These are phyloP conservation scores for Lycophotia porphyrea DNA, from an alignment of 2,888 invertebrate species.

Conservation along the genomic window DNA sequence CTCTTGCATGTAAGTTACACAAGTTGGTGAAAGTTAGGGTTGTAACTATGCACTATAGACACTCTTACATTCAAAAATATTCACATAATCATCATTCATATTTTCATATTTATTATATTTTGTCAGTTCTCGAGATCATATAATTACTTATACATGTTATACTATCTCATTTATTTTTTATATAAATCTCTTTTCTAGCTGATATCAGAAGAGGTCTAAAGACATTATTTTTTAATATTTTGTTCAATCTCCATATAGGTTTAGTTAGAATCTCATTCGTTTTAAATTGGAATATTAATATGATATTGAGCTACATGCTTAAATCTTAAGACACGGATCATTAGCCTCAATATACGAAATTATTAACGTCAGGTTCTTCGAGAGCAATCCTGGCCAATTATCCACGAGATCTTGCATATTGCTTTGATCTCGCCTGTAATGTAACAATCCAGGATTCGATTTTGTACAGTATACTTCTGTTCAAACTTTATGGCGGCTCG, in stretches of 20 bases:
- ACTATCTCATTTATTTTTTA: conserved; percentile 32
- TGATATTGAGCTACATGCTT: conserved; percentile 6
- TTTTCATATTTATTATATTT: conserved; percentile 38
- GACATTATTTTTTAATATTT: background rate
- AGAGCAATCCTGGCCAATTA: background rate
- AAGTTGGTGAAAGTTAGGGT: background rate
- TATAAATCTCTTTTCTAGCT: conserved; percentile 5
- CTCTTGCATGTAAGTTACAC: conserved; percentile 4
- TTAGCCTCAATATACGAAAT: conserved; percentile 30
- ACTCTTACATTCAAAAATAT: conserved; percentile 2
- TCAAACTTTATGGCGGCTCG: too few species aligned
- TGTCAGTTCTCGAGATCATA: conserved; percentile 56
- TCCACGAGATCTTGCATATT: background rate
- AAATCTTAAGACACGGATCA: conserved; percentile 7
- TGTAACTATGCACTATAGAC: background rate
- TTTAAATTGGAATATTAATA: conserved; percentile 27
- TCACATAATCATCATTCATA: too few species aligned
- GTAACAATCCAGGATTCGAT: background rate
- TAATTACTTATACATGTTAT: conserved; percentile 22
- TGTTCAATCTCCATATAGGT: conserved; percentile 13
- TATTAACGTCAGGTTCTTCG: conserved; percentile 10
- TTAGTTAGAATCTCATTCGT: conserved; percentile 19
- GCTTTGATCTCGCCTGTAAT: too few species aligned
- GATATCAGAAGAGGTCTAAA: background rate
- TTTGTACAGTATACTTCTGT: background rate